Conservation (phyloP, 2,113 vertebrate species). For the Ibidorhyncha struthersii region DNA sequence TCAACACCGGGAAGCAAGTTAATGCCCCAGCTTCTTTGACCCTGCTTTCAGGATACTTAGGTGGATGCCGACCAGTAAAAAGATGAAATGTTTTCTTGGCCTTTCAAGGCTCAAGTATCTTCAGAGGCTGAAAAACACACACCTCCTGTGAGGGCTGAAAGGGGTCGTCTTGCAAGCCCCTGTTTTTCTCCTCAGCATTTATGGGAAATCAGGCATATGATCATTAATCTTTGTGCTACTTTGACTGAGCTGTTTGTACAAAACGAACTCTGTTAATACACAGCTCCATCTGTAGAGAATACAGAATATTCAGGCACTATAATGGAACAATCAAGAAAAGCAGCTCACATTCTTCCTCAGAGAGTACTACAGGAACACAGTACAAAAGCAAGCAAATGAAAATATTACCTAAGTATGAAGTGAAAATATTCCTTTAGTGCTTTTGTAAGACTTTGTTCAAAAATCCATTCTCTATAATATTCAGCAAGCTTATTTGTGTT, state of each 20-base stretch:
- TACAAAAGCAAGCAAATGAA: conserved; percentile 18
- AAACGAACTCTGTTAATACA: conserved; percentile 50
- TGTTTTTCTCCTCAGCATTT: background rate
- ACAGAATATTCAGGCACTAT: conserved; percentile 7
- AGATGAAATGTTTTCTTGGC: background rate
- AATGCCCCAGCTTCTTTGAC: background rate
- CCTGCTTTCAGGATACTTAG: background rate
- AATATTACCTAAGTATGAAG: conserved; percentile 26
- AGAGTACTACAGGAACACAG: background rate
- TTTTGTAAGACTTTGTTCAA: background rate
- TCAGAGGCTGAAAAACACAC: background rate
- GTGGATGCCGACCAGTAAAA: background rate
- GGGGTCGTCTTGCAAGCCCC: background rate
- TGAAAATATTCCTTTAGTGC: background rate
- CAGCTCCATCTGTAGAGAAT: conserved; percentile 44
- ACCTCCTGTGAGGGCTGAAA: background rate
- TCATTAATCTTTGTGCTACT: conserved; percentile 36
- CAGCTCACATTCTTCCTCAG: background rate
- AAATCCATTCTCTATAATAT: background rate
- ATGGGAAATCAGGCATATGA: conserved; percentile 11
- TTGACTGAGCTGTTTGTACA: conserved; percentile 51
- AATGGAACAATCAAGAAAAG: conserved; percentile 47
- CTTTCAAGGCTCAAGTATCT: background rate
- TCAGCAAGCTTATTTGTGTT: background rate
- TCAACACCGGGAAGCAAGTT: background rate